Evolutionary conservation across 2,113 vertebrate species (phyloP), one percentile per base, ranked within the genome.

Genomic region (Ploceus nigricollis): DNA sequence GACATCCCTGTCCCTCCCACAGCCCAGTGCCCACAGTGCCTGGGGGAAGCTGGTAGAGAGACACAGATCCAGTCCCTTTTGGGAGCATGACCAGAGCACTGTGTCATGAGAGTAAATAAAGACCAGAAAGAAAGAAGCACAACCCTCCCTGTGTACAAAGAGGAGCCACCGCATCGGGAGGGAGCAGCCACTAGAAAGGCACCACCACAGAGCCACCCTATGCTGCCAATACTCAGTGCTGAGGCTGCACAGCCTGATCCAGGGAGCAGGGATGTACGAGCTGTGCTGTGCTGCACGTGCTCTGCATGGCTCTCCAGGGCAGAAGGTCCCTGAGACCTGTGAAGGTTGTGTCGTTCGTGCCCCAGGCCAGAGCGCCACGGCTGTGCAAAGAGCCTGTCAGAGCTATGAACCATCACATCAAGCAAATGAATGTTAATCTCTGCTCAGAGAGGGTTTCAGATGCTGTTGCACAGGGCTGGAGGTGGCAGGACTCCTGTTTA

Each of bases 401-500:
- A 89, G 53, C 48, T 80, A 11, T 40, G 57, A 95, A 72, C n/a
- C 63, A 53, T 61, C 89, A 69, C 10, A 39, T 80, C 66, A 45
- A 47, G 69, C 44, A 82, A 72, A 76, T 37, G 3, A 64, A 64
- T 40, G 66, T 40, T 82, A 64, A 76, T 76, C 57, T 69, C 57
- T 82, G 91, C 79, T 45, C 82, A 75, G 70, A 79, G 70, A 71
- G 40, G 76, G 30, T 61, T 90, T 90, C 63, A 65, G 35, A 80
- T 6, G 42, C 53, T 79, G 9, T 31, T 2, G 5, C 53, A 31
- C 0, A 5, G 65, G 76, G 69, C 71, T 1, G 15, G 44, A 60
- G 68, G 79, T 93, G 71, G 35, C 57, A 60, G 75, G 90, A 70
- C 30, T 93, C 33, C 47, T 90, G 24, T 60, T 94, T 88, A 82